Evolutionary conservation across 2,888 invertebrate genomes (phyloP), one percentile per base, ranked within the genome.

Genomic region (Augochlorella aurata): DNA sequence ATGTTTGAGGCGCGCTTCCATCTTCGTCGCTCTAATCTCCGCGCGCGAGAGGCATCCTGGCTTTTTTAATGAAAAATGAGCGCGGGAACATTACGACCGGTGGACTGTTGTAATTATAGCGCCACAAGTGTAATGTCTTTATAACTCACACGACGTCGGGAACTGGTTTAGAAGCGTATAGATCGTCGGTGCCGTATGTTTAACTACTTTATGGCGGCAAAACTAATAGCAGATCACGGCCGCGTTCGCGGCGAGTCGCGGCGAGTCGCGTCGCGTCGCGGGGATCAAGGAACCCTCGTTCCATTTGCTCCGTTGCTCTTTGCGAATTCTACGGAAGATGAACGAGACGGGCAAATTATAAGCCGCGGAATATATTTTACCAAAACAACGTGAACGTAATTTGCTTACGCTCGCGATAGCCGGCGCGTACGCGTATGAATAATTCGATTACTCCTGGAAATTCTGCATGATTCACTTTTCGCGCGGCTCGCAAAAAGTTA

Each of bases 101-200:
- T 29, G 67, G 74, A 77, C 67, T 81, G 77, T 70, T 75, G 78
- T 85, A 85, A 85, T 85, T 85, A 85, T 74, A 77, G 78, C 52
- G 73, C 74, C 81, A 73, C 69, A 74, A 50, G 65, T 77, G 85
- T 78, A 77, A 84, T 74, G 79, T 85, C 85, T 85, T 81, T 81
- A 84, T 85, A 79, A 84, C 78, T 75, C 63, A 76, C 29, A 29
- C 72, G n/a, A 54, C 68, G 74, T 52, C 61, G 38, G 45, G 68
- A 85, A 85, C 85, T 83, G 83, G 83, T 85, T 85, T 85, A 83
- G 78, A 75, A 77, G 49, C 70, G 58, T 58, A 69, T 75, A 54
- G 81, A 77, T 72, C 81, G 61, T 61, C 66, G n/a, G n/a, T 74
- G 63, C 66, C 49, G 47, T 49, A 47, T 69, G 66, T 82, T 68